A percentile compares a stretch with the other conserved stretches of the same genome.
Conservation (phyloP, 2,888 invertebrate species). For the Trissoscelio sp. region DNA sequence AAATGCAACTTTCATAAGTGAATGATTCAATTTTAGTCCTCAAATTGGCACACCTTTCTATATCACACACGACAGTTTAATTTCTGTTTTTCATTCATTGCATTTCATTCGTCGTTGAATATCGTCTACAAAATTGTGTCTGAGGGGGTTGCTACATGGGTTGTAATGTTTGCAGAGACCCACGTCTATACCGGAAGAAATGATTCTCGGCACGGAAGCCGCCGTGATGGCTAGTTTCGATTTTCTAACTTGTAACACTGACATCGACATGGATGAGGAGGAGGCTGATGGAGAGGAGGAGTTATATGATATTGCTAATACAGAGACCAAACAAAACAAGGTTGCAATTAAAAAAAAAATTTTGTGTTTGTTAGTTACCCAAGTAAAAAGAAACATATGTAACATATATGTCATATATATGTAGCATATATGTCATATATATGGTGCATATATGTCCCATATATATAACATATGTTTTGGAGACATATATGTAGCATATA, state of each 20-base stretch:
- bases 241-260: constrained; percentile 92
- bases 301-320: constrained; percentile 84
- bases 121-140: background rate
- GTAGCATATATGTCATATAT: too few species aligned
- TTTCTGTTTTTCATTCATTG: constrained; percentile 49
- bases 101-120: constrained; percentile 41
- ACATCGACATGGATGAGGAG: constrained; percentile 94
- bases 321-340: constrained; percentile 81
- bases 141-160: too few species aligned
- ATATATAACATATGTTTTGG: too few species aligned
- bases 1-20: background rate
- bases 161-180: constrained; percentile 85
- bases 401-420: too few species aligned
- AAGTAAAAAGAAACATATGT: too few species aligned
- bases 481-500: too few species aligned
- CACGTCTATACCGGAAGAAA: constrained; percentile 88
- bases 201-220: constrained; percentile 93
- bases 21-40: background rate
- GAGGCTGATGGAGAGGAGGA: constrained; percentile 90
- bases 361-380: background rate
- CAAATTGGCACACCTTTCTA: constrained; percentile 36
- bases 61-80: constrained; percentile 25
- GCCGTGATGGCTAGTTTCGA: constrained; percentile 98
- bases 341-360: constrained; percentile 46
- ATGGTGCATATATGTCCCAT: too few species aligned